Base-by-base conservation (phyloP, 2,888 invertebrate species). In the Sympetrum striolatum region DNA sequence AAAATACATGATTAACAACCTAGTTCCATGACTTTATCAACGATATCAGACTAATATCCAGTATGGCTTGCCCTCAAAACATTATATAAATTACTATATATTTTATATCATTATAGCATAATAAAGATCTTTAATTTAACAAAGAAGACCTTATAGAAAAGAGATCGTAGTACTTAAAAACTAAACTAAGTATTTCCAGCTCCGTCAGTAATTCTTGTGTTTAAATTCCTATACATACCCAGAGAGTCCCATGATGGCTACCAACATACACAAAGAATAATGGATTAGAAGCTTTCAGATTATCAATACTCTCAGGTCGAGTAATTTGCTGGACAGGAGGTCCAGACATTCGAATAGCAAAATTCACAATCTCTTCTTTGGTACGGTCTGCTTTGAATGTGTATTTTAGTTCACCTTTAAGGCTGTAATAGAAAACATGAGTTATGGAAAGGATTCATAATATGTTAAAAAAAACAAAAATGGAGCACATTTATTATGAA, bases 211-310 rank as follows among this genome's bases (percentile, higher is more conserved):
- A 44, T 44, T 6, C 10, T 8, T 44, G 44, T 6, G 44, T 44
- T 44, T 44, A 1, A 8, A 44, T 44, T 44, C 44, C 90, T 73
- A 90, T 90, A 91, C 92, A 94, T 94, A 96, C 97, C 98, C 98
- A 98, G 92, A 98, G 94, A 60, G 95, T 94, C 90, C 97, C 97
- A 91, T 96, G 95, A 93, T 96, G 96, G 86, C 96, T 95, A 3
- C 98, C 98, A 91, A 98, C 96, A 94, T 96, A 98, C 93, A 98
- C 96, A 94, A 98, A 99, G 94, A 98, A 98, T 80, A 98, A 95
- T 90, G 96, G 96, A 93, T 97, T 97, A 81, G 96, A 95, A 91
- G 95, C 95, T 93, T 97, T 97, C 14, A 97, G 94, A 93, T 96
- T 96, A 90, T 96, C 96, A 91, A 98, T 96, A 93, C 97, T 97